Evolutionary conservation across 2,797 vertebrate species (phyloP).

Genomic region (Triplophysa yarkandensis): DNA sequence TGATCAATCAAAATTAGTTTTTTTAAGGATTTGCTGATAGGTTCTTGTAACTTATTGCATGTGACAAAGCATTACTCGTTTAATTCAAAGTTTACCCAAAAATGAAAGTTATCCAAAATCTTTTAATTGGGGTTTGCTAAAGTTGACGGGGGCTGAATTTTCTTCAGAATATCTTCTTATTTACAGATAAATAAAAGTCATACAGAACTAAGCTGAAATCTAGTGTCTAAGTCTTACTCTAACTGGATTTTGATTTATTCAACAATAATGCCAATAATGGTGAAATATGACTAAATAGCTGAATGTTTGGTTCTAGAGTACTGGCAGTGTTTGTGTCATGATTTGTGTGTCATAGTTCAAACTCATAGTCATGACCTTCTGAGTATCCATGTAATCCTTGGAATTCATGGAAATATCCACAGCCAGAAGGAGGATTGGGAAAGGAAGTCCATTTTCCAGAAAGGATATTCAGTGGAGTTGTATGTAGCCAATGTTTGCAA

Average conservation of each 20-base stretch:
- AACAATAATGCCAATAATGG: constrained; percentile 25
- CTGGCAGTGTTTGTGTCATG: neutral
- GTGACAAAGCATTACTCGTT: neutral
- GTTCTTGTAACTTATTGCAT: neutral
- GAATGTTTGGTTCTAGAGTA: neutral
- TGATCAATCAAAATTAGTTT: neutral
- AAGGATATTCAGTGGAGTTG: neutral
- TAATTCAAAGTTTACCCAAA: too few relatives aligned
- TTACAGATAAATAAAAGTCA: too few relatives aligned
- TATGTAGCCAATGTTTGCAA: neutral
- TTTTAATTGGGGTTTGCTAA: too few relatives aligned
- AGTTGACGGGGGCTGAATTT: too few relatives aligned
- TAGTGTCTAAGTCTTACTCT: too few relatives aligned
- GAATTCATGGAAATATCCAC: constrained; percentile 2
- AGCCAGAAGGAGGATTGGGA: neutral
- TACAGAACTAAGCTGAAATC: too few relatives aligned
- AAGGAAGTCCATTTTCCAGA: neutral
- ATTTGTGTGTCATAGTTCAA: neutral
- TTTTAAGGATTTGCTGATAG: neutral
- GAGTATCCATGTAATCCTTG: neutral
- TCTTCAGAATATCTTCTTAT: too few relatives aligned
- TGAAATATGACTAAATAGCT: neutral
- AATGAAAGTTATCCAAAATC: too few relatives aligned
- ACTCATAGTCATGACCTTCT: constrained; percentile 3
- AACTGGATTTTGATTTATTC: too few relatives aligned